These are phyloP conservation scores for Synergus laeviventris DNA, from an alignment of 2,888 invertebrate genomes.

Conservation along the genomic window DNA sequence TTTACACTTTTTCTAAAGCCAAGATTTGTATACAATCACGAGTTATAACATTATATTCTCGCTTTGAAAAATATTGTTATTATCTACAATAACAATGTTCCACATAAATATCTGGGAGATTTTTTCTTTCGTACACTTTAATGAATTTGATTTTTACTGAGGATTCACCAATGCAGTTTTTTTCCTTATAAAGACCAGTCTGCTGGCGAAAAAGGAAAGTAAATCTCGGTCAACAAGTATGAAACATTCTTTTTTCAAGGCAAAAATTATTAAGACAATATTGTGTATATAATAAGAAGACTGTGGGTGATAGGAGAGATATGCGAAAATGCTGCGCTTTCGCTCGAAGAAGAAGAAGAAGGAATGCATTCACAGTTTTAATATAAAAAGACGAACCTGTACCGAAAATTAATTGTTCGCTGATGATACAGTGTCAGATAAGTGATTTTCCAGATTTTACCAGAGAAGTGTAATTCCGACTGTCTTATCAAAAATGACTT, in stretches of 20 bases:
- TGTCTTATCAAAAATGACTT: background rate
- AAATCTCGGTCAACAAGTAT: background rate
- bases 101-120: no score
- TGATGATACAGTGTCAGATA: background rate
- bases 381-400: constrained; percentile 3
- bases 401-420: background rate
- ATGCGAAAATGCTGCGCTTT: background rate
- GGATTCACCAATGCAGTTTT: background rate
- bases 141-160: background rate
- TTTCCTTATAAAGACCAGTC: background rate
- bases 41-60: no score
- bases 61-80: no score
- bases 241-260: background rate
- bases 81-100: no score
- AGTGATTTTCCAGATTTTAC: background rate
- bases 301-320: constrained; percentile 17
- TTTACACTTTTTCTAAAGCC: no score
- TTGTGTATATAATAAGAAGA: background rate
- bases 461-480: background rate
- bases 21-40: no score
- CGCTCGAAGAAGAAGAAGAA: background rate
- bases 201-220: background rate
- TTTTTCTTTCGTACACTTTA: no score
- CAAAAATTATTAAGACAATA: background rate
- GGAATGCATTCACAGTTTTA: background rate